Base-by-base conservation (phyloP, 2,888 invertebrate genomes). In the Platynereis dumerilii region DNA sequence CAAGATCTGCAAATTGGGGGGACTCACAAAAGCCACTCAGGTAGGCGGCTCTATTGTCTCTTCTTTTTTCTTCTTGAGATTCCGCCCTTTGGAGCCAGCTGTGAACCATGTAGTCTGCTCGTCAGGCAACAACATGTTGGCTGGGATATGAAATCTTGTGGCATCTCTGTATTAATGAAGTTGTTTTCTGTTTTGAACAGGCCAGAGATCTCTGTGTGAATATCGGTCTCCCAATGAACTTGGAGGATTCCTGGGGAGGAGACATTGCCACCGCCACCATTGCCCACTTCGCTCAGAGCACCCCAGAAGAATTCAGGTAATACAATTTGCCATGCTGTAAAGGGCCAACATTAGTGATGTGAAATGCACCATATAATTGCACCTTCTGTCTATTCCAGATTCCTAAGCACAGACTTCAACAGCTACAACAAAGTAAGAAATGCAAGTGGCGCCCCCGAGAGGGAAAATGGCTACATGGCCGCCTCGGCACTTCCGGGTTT, bases 161-260 rank as follows among this genome's bases (percentile, higher is more conserved):
- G n/a, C n/a, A n/a, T n/a, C n/a, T n/a, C n/a, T n/a, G n/a, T n/a
- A n/a, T n/a, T n/a, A n/a, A n/a, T n/a, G n/a, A n/a, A n/a, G n/a
- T n/a, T n/a, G n/a, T n/a, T 34, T 34, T 34, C 7, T 34, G 34
- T 34, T 34, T 34, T 34, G 34, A 5, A 17, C 54, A 68, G 68
- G 68, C 59, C 3, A 56, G 69, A 17, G 69, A 69, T 48, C 63
- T 69, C 1, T 66, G 66, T 57, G 64, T 69, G 7, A 29, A 24
- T 48, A 42, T 67, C 42, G 69, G 69, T 26, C 24, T 69, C 12
- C 66, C 69, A 7, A 69, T 69, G 69, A 67, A 64, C 26, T n/a
- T 69, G 57, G 69, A 69, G 55, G 69, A 69, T 56, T 60, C 66
- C 1, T 69, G 69, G 69, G 69, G 69, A 34, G 59, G 69, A 17